Base-by-base conservation (phyloP, 2,888 invertebrate genomes). In the Neria commutata region DNA sequence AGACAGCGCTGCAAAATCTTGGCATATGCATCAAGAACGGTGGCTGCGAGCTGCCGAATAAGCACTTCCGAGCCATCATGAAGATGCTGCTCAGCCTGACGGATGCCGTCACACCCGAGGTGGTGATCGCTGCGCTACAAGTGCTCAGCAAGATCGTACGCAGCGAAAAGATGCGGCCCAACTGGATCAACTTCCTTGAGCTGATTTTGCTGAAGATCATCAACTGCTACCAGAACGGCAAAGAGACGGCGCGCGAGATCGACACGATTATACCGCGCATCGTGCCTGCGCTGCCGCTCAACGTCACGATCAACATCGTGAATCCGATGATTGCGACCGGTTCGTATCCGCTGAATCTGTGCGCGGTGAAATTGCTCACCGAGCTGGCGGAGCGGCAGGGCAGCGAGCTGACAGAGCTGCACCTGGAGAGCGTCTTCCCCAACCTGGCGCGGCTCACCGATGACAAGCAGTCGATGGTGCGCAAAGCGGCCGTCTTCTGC, bases 401-500 rank as follows among this genome's bases (percentile, higher is more conserved):
- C 3, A 77, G 84, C 29, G 89, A 91, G 64, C 86, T 91, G 23
- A 87, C 89, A 1, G 89, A 93, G 73, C 88, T 89, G 51, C 87
- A 90, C 72, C 86, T 97, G 51, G 84, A 87, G 1, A 88, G 88
- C 64, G 88, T 96, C 58, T 94, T 95, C 89, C 93, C 94, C 46
- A 92, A 94, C 34, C 87, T 98, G 8, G 88, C 95, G 48, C 83
- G 95, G 90, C 88, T 95, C 64, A 95, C 96, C 56, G 96, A 98
- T 79, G 93, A 96, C 80, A 85, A 86, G 56, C 94, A 96, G 82
- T 95, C 95, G 55, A 90, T 93, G 66, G 95, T 98, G 24, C 87
- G 98, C 50, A 98, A 98, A 81, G 95, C 96, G 69, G 94, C 95
- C 11, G 95, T 98, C 17, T 97, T 98, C 84, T 97, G 97, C 77